Evolutionary conservation across 2,797 vertebrate species (phyloP), one percentile per base, ranked within the genome.

Genomic region (Rhinogobio ventralis): DNA sequence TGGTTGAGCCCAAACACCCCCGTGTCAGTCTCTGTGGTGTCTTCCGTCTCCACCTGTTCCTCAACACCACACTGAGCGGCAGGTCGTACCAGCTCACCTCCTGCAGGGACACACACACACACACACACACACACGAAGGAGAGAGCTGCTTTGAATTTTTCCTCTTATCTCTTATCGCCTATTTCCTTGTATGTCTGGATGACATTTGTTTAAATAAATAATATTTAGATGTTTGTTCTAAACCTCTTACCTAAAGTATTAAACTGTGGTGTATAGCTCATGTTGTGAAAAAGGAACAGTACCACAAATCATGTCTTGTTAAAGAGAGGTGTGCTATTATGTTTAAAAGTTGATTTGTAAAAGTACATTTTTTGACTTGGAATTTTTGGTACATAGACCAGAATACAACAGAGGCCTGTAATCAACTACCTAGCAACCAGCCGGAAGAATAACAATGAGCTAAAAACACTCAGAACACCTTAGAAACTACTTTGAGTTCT

Each of bases 11-110:
- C 81, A 57, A 57, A 79, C 82, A 79, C 73, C 62, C 67, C 66
- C 78, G 25, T 51, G 45, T 10, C 30, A 79, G 45, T 36, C 42
- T 33, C 25, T 36, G 80, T 78, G 69, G 85, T 77, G 28, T 71
- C 42, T 85, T 79, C 82, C 75, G 55, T 28, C 81, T 74, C 79
- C 87, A 88, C 85, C 87, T 88, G 87, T 87, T 87, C 84, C 57
- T 74, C 73, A 69, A 82, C 67, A 55, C n/a, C 87, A 87, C 60
- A 72, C 83, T 79, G 83, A 81, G 81, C 60, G 76, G 30, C 45
- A 74, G 73, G 67, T 86, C 17, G 5, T n/a, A 78, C 66, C 75
- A 67, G 60, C 60, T 67, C 33, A n/a, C 46, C 46, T 45, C 82
- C 82, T 42, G 11, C 72, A 28, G 82, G 23, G 17, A 49, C 25